These are phyloP conservation scores for Lasioglossum figueresi DNA, from an alignment of 2,888 invertebrate species.

Conservation along the genomic window DNA sequence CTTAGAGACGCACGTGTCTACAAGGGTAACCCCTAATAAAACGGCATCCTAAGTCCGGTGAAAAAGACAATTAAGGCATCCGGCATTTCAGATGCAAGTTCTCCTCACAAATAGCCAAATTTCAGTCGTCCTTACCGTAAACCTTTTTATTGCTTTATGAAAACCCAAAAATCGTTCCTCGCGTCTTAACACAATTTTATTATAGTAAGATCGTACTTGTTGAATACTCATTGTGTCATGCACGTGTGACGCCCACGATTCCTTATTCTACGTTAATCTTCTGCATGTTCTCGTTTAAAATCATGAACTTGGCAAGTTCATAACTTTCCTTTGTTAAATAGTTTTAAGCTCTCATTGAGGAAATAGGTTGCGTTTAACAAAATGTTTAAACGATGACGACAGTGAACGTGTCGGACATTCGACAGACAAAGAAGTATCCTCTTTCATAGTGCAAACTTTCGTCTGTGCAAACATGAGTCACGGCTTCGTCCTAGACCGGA, in stretches of 20 bases:
- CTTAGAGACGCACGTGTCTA: too few relatives aligned
- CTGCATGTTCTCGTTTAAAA: neutral
- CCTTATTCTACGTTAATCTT: neutral
- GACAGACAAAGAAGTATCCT: neutral
- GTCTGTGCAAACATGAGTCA: neutral
- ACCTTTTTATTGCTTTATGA: too few relatives aligned
- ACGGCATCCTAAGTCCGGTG: too few relatives aligned
- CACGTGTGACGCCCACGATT: neutral
- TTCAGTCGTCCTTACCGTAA: too few relatives aligned
- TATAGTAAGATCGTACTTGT: neutral
- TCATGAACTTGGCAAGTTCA: neutral
- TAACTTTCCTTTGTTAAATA: neutral
- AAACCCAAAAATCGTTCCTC: too few relatives aligned
- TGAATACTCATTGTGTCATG: neutral
- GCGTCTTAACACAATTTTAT: too few relatives aligned
- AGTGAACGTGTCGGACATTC: too few relatives aligned
- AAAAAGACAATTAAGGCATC: too few relatives aligned
- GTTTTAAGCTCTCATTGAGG: neutral
- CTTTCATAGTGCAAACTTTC: too few relatives aligned
- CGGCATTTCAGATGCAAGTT: too few relatives aligned
- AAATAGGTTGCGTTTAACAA: neutral
- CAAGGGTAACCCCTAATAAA: too few relatives aligned
- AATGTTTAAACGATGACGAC: neutral
- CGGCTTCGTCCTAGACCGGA: neutral
- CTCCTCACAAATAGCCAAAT: too few relatives aligned